Conservation (phyloP, 2,888 invertebrate genomes). For the Aphidoletes aphidimyza region DNA sequence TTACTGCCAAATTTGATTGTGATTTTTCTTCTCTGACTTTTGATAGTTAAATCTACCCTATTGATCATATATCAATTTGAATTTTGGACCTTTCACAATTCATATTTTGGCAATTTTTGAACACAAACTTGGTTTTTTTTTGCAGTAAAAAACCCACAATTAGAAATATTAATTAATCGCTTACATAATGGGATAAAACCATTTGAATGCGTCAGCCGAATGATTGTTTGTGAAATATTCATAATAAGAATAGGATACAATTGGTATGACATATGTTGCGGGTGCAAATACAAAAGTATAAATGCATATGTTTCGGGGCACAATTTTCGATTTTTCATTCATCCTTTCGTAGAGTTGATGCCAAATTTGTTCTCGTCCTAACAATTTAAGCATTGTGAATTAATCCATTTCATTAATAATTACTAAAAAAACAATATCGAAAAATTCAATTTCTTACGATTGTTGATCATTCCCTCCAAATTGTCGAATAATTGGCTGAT, state of each 20-base stretch:
- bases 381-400: background rate
- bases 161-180: no score
- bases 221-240: background rate
- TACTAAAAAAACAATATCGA: no score
- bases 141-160: no score
- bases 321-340: background rate
- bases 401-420: no score
- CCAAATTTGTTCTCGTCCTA: background rate
- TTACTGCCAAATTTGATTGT: background rate
- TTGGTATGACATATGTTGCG: background rate
- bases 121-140: no score
- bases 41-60: no score
- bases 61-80: no score
- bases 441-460: background rate
- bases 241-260: background rate
- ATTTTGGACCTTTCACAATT: no score
- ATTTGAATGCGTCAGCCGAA: background rate
- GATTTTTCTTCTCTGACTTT: no score
- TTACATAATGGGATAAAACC: background rate
- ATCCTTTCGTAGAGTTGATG: background rate
- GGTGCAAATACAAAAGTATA: background rate
- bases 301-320: background rate
- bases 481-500: background rate
- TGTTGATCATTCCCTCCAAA: background rate
- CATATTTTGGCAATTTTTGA: no score